phyloP scores from a whole-genome alignment of 2,888 invertebrate genomes.

The Carabus problematicus region DNA sequence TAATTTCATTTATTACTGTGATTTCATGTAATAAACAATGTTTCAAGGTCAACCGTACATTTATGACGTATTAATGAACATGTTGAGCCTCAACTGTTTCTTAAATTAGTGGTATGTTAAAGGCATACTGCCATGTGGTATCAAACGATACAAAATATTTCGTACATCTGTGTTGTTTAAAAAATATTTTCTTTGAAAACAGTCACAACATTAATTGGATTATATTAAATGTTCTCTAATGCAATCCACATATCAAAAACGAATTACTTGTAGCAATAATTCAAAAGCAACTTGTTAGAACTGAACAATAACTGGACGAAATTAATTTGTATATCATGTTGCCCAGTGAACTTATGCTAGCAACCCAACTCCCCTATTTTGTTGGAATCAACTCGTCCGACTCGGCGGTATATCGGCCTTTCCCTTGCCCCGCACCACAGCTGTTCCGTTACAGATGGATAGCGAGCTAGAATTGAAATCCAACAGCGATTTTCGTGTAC shows the following conservation, averaged over 20 bases:
- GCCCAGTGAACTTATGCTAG: not conserved
- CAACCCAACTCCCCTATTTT: constrained; percentile 21
- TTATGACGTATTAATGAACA: too few relatives aligned
- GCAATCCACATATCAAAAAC: too few relatives aligned
- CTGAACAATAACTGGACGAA: not conserved
- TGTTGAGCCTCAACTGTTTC: too few relatives aligned
- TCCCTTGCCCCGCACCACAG: constrained; percentile 13
- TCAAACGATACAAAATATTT: not conserved
- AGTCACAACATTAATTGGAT: too few relatives aligned
- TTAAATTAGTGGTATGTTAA: too few relatives aligned
- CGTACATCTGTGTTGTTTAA: not conserved
- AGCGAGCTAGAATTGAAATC: constrained; percentile 1
- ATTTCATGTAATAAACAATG: too few relatives aligned
- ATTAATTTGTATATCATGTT: not conserved
- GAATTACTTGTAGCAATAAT: too few relatives aligned
- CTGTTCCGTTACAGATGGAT: too few relatives aligned
- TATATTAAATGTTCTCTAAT: too few relatives aligned
- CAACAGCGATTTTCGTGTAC: constrained; percentile 23
- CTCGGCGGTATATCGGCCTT: constrained; percentile 18
- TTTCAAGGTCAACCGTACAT: too few relatives aligned
- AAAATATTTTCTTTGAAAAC: too few relatives aligned
- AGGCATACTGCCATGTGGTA: not conserved
- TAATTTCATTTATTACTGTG: too few relatives aligned
- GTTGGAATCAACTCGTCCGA: constrained; percentile 21
- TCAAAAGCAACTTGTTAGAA: not conserved